phyloP scores from a whole-genome alignment of 2,888 invertebrate species.

The Crematogaster levior region DNA sequence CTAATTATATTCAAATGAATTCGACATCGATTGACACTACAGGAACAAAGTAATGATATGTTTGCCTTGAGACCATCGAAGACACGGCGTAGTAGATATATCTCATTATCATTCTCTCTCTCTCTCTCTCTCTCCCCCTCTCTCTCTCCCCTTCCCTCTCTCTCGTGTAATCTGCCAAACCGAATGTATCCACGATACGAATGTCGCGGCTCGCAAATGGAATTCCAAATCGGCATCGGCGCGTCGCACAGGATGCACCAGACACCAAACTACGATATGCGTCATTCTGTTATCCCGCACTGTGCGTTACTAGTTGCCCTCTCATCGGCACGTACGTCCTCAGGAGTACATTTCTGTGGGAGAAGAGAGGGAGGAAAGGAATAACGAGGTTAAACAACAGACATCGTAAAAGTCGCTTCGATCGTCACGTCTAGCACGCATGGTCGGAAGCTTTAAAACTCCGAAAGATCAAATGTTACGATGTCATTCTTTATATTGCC shows the following conservation, averaged over 20 bases:
- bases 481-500: neutral
- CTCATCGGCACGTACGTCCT: constrained; percentile 33
- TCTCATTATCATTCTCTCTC: neutral
- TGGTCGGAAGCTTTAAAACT: constrained; percentile 9
- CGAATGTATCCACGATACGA: constrained; percentile 3
- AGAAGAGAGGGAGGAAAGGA: too few species aligned
- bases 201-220: constrained; percentile 26
- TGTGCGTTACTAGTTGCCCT: neutral
- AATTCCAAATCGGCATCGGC: constrained; percentile 32
- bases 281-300: constrained; percentile 21
- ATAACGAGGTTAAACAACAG: constrained; percentile 18
- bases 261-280: constrained; percentile 1
- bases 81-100: neutral
- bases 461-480: constrained; percentile 16
- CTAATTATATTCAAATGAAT: constrained; percentile 21
- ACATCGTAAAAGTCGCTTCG: constrained; percentile 26
- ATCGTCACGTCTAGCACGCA: constrained; percentile 18
- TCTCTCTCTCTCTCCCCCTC: neutral
- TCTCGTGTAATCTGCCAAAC: constrained; percentile 10
- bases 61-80: constrained; percentile 2
- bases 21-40: constrained; percentile 26
- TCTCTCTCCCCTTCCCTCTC: too few species aligned
- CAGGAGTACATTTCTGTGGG: neutral
- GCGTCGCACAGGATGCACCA: neutral
- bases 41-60: constrained; percentile 16